Base-by-base conservation (phyloP, 2,888 invertebrate species). In the Caprella mutica region DNA sequence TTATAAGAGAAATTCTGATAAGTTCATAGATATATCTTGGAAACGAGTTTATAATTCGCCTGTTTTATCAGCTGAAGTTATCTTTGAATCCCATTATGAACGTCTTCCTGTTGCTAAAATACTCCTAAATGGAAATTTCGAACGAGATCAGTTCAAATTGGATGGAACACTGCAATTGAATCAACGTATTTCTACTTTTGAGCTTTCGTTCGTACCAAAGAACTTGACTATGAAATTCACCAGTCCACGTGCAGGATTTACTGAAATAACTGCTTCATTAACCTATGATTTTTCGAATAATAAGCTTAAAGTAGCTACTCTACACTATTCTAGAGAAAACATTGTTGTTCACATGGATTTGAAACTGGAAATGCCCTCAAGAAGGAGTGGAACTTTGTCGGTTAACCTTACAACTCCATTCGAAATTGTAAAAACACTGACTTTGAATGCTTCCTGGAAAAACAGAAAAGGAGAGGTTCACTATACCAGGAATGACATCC, bases 341-440 rank as follows among this genome's bases (percentile, higher is more conserved):
- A 48, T 29, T 12, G 40, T 35, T 21, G 53, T 52, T 2, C 23
- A 58, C 19, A 21, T 64, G 27, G 35, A 55, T 35, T 27, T 64
- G 6, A 48, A 26, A 9, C 17, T 64, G 27, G 55, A 44, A 12
- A 40, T 27, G 5, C 39, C 51, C n/a, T 21, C 29, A 5, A 60
- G 44, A 39, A 58, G 19, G 12, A 43, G 40, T 27, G 56, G 60
- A 40, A 43, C 26, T 21, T 51, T 64, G 21, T 24, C 23, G 5
- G 29, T 64, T 3, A 33, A n/a, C 1, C 56, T 64, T 3, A 56
- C 43, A 14, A 58, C 64, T 23, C 64, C 64, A 12, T 64, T 60
- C 39, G 50, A 58, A 21, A 24, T 56, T 6, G 26, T 60, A 14
- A 48, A 42, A 30, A 46, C 38, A 5, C 30, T 64, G 14, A 50